phyloP scores from a whole-genome alignment of 2,113 vertebrate genomes.

The Hyaena hyaena region DNA sequence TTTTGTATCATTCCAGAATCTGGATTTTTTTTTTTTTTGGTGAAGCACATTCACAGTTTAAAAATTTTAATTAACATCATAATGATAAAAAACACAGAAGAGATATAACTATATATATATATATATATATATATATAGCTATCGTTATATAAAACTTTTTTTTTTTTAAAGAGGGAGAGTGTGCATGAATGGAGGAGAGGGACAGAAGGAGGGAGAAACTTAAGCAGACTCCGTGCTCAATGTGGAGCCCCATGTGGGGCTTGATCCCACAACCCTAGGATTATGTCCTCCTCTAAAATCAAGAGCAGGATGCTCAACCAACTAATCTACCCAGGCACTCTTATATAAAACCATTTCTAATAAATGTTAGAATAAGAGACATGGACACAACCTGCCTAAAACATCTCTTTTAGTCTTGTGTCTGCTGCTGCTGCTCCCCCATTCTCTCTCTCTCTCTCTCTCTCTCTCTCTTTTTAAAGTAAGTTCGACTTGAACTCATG shows the following conservation, averaged over 20 bases:
- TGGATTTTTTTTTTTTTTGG: neutral
- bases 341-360: neutral
- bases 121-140: too few species aligned
- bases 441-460: neutral
- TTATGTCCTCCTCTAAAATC: too few species aligned
- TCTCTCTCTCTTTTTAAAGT: neutral
- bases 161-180: too few species aligned
- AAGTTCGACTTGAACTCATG: neutral
- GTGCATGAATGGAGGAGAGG: too few species aligned
- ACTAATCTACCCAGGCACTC: too few species aligned
- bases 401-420: neutral
- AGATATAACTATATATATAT: neutral
- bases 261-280: too few species aligned
- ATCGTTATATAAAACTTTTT: too few species aligned
- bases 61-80: neutral
- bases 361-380: neutral
- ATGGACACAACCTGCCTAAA: neutral
- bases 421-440: neutral
- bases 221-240: too few species aligned
- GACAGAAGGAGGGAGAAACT: too few species aligned
- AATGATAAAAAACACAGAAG: neutral
- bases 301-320: too few species aligned
- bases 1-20: neutral
- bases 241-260: too few species aligned
- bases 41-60: neutral